A percentile compares a stretch with the other conserved stretches of the same genome.
Conservation (phyloP, 2,888 invertebrate genomes). For the Drosophila antonietae region DNA sequence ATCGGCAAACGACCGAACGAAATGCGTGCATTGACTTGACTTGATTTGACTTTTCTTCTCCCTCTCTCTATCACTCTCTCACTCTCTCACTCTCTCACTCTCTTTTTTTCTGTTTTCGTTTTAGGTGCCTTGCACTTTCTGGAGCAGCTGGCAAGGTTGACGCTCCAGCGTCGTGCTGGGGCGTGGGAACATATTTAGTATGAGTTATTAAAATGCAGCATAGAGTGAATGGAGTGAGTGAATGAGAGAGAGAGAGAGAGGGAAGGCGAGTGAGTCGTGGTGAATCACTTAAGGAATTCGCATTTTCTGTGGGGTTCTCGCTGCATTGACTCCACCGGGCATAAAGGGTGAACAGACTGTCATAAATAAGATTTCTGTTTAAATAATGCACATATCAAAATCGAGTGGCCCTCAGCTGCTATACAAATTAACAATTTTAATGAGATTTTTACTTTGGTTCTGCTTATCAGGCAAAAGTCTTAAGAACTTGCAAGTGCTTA, state of each 20-base stretch:
- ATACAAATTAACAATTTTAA: conserved; percentile 3
- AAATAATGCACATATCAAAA: conserved; percentile 9
- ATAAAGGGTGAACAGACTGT: conserved; percentile 2
- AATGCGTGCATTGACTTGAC: conserved; percentile 42
- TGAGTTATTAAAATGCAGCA: conserved; percentile 1
- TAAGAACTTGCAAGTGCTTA: background rate
- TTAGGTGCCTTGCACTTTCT: conserved; percentile 35
- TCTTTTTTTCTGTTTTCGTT: background rate
- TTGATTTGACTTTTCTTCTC: background rate
- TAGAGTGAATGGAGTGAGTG: background rate
- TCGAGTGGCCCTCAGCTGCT: background rate
- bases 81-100: background rate
- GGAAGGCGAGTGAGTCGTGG: background rate
- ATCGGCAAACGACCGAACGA: conserved; percentile 25
- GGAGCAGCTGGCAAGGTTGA: conserved; percentile 33
- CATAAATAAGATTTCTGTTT: conserved; percentile 1
- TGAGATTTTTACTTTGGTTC: background rate
- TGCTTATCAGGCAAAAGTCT: background rate
- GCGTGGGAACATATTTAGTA: conserved; percentile 29
- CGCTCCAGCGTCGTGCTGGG: conserved; percentile 12
- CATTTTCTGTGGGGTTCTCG: background rate
- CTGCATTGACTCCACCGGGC: background rate
- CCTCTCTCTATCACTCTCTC: background rate
- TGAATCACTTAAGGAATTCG: conserved; percentile 14
- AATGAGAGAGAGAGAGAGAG: background rate